Evolutionary conservation across 2,888 invertebrate species (phyloP).

Genomic region (Pristionchus entomophagus): DNA sequence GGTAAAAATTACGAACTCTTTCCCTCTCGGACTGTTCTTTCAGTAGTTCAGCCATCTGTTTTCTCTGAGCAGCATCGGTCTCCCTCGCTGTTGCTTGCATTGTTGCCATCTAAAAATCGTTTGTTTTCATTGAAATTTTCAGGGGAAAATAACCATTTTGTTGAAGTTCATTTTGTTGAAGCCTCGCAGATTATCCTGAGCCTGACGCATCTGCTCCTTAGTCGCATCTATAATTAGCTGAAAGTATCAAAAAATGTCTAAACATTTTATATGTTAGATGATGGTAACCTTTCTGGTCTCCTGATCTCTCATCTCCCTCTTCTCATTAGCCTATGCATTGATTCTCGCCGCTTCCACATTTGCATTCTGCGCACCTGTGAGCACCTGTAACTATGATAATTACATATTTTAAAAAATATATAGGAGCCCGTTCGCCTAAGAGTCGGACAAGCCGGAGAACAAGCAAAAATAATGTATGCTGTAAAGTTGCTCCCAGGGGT

Average conservation of each 20-base stretch:
- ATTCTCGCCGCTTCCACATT: not conserved
- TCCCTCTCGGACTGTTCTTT: not conserved
- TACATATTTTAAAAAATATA: no score
- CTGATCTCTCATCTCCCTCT: not conserved
- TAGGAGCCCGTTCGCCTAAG: no score
- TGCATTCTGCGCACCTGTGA: not conserved
- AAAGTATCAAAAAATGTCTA: no score
- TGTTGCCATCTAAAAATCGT: not conserved
- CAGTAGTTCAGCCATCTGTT: not conserved
- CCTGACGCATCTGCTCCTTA: not conserved
- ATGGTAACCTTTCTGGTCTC: not conserved
- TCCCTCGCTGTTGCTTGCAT: not conserved
- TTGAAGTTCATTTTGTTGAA: not conserved
- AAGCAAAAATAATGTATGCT: no score
- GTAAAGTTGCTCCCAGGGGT: no score
- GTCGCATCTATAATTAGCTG: not conserved
- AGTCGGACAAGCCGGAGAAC: no score
- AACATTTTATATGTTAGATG: not conserved
- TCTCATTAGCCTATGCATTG: not conserved
- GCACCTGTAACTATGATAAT: no score
- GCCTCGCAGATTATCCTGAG: not conserved
- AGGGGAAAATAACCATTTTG: no score
- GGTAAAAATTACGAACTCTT: no score
- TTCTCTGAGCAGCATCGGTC: not conserved
- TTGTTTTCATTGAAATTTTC: no score